Conservation (phyloP, 2,797 vertebrate species). For the Oryzias sinensis region DNA sequence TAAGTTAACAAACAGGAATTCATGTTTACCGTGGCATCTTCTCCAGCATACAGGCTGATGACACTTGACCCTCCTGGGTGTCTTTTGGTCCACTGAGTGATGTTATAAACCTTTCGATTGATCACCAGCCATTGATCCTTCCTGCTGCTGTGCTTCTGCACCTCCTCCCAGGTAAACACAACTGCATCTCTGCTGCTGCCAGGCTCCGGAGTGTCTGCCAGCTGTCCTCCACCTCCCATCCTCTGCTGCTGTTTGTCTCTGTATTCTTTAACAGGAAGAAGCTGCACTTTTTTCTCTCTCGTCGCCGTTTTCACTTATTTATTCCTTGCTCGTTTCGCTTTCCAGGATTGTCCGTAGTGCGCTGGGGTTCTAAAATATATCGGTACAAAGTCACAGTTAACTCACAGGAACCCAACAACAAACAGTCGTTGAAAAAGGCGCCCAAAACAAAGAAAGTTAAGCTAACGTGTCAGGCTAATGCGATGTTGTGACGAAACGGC, state of each 20-base stretch:
- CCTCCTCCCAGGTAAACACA: conserved; percentile 87
- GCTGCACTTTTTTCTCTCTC: too few relatives aligned
- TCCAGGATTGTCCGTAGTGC: too few relatives aligned
- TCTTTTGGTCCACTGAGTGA: conserved; percentile 80
- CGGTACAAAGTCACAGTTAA: too few relatives aligned
- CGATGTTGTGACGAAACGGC: too few relatives aligned
- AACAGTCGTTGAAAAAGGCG: too few relatives aligned
- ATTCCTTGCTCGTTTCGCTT: too few relatives aligned
- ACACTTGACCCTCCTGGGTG: conserved; percentile 84
- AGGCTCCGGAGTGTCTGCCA: conserved; percentile 36
- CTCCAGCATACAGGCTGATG: conserved; percentile 84
- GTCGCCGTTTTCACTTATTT: too few relatives aligned
- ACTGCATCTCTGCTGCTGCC: conserved; percentile 40
- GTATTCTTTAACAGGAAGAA: background rate
- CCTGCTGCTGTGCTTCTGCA: conserved; percentile 78
- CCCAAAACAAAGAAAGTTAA: too few relatives aligned
- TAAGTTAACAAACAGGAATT: background rate
- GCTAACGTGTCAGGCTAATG: too few relatives aligned
- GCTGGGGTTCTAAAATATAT: too few relatives aligned
- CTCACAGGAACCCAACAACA: too few relatives aligned
- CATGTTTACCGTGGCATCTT: conserved; percentile 87
- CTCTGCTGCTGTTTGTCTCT: conserved; percentile 12
- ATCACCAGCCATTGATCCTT: conserved; percentile 88
- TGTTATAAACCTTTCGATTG: conserved; percentile 87
- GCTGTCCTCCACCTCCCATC: conserved; percentile 59